Evolutionary conservation across 2,113 vertebrate genomes (phyloP), one percentile per base, ranked within the genome.

Genomic region (Carassius auratus): DNA sequence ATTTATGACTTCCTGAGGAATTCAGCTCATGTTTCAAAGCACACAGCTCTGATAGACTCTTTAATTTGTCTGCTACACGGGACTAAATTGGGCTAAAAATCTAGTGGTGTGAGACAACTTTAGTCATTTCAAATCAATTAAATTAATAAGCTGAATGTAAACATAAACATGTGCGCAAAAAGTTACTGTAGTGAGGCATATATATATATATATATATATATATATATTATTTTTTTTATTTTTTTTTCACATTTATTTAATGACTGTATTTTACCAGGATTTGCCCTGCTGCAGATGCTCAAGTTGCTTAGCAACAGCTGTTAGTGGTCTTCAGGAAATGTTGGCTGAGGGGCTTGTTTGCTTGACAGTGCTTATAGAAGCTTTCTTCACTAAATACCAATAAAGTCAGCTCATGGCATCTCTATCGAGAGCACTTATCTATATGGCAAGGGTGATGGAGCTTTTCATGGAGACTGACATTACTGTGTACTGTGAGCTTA

Each of bases 261-360:
- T 68, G 61, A 38, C 15, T 68, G 64, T 83, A 17, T 83, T 69
- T 23, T n/a, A 69, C 23, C 64, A 73, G 68, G 76, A 87, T 81
- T 84, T 50, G 71, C 76, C 33, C 17, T 82, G 38, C 66, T 64
- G 42, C 62, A 62, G 81, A 68, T 74, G 76, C 42, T 75, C 21
- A 77, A 68, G 79, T 88, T 88, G 84, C 87, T 83, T 64, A 76
- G 87, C 87, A 88, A 88, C 85, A 14, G 59, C 57, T 86, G 57
- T 84, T 66, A 73, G 84, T 61, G 26, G 76, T 59, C 21, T 84
- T 55, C 36, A 64, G 76, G 81, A 84, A 66, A 75, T 59, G 21
- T 50, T 48, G 57, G 68, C 66, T 81, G 12, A 69, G 50, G 33
- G 76, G 38, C 17, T 80, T 80, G 59, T 68, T 85, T 77, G 76